Evolutionary conservation across 2,888 invertebrate genomes (phyloP), one percentile per base, ranked within the genome.

Genomic region (Oxyteleia sp.): DNA sequence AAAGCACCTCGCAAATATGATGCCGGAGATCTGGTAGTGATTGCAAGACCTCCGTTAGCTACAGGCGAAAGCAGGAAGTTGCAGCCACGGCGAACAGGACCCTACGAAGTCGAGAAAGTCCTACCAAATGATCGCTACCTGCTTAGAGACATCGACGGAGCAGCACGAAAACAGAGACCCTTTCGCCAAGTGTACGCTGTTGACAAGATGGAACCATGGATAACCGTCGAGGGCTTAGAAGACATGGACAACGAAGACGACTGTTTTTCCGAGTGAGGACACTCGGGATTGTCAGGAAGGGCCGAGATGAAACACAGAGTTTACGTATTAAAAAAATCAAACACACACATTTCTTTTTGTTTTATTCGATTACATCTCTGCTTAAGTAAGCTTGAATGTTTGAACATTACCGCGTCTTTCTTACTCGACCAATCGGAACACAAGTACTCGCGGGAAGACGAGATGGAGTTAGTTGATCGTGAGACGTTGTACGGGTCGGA

Each of bases 161-260:
- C 23, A 23, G 3, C 23, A 5, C 23, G 23, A 2, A 4, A 2
- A 18, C 63, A 63, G 11, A 26, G 15, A 5, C 13, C 13, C 1
- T 63, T 63, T 10, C 26, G 13, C 2, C 63, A 63, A 23, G 23
- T 23, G 20, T 41, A 61, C 26, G 10, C 59, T 4, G 63, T 29
- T 1, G 63, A 63, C 16, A 45, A 11, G 8, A 63, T 63, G 63
- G 5, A 7, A 3, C 63, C 47, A 1, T 63, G 63, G 63, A 63
- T 63, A 2, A 45, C 63, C 0, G n/a, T 11, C 1, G 23, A 18
- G 3, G 43, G 20, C 10, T 4, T 61, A 20, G 26, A 61, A 43
- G 47, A 49, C n/a, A n/a, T n/a, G 5, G 23, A 23, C 10, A 11
- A n/a, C 8, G 47, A 49, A 1, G 20, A 4, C 47, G 1, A 11